Evolutionary conservation across 2,888 invertebrate species (phyloP).

Genomic region (Mycalesis mineus): DNA sequence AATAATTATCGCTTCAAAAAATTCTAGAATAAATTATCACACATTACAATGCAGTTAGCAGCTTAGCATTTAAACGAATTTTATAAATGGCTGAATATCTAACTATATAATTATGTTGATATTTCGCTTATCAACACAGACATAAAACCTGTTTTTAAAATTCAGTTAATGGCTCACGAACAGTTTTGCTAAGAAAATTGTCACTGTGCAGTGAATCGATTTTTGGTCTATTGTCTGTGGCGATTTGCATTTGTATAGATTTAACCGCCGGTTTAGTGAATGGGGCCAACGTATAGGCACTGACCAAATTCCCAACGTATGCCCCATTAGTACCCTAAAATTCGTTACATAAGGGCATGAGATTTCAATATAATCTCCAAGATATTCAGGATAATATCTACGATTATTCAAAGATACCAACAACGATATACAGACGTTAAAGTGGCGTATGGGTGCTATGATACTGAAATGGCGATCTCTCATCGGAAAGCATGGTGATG

Average conservation of each 20-base stretch:
- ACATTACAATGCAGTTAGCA: background rate
- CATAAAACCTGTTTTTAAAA: conserved; percentile 6
- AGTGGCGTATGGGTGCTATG: too few species aligned
- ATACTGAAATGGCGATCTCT: too few species aligned
- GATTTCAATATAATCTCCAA: background rate
- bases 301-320: conserved; percentile 5
- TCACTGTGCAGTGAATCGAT: conserved; percentile 3
- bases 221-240: conserved; percentile 8
- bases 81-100: background rate
- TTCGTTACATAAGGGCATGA: background rate
- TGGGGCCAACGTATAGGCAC: conserved; percentile 15
- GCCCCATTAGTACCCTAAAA: conserved; percentile 16
- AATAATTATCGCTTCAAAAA: background rate
- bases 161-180: background rate
- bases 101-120: background rate
- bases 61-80: background rate
- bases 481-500: too few species aligned
- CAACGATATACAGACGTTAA: too few species aligned
- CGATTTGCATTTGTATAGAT: conserved; percentile 21
- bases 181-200: background rate
- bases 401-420: too few species aligned
- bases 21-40: background rate
- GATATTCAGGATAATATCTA: too few species aligned
- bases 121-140: background rate
- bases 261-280: conserved; percentile 16